A percentile compares a stretch with the other conserved stretches of the same genome.
phyloP scores from a whole-genome alignment of 53 echinoderm and acorn worm genomes.

The Henricia sp. region DNA sequence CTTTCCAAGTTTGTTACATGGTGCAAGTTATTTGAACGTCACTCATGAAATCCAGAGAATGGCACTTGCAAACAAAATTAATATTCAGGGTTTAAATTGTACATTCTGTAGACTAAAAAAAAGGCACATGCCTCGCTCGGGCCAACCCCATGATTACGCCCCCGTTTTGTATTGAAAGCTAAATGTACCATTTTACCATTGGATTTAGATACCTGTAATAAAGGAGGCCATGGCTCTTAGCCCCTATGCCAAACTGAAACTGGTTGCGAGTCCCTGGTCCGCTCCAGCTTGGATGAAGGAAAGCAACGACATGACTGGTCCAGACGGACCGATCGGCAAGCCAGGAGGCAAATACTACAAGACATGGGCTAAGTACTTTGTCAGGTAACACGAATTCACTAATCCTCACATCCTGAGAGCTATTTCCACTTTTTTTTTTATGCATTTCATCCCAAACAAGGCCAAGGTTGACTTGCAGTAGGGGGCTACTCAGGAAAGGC shows the following conservation, averaged over 20 bases:
- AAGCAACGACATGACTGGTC: constrained; percentile 61
- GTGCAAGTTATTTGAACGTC: too few species aligned
- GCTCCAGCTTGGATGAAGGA: constrained; percentile 97
- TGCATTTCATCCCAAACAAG: neutral
- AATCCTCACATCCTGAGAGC: neutral
- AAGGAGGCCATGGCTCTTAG: constrained; percentile 68
- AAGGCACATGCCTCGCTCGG: too few species aligned
- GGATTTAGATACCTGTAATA: constrained; percentile 88
- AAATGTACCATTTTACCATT: neutral
- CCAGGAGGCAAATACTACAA: constrained; percentile 91
- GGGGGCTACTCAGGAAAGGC: too few species aligned
- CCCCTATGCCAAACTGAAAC: constrained; percentile 51
- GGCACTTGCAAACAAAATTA: too few species aligned
- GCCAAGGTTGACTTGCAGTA: too few species aligned
- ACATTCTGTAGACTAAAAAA: too few species aligned
- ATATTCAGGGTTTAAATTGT: too few species aligned
- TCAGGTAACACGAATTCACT: constrained; percentile 70
- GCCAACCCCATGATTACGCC: too few species aligned
- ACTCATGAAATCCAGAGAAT: too few species aligned
- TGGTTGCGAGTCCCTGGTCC: constrained; percentile 90
- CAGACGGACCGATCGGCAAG: constrained; percentile 56
- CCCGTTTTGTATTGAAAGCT: neutral
- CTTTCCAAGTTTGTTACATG: too few species aligned
- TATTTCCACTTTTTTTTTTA: neutral
- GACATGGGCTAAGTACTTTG: constrained; percentile 90